A percentile compares a stretch with the other conserved stretches of the same genome.
These are phyloP conservation scores for Nibea coibor DNA, from an alignment of 2,113 vertebrate genomes.

Conservation along the genomic window DNA sequence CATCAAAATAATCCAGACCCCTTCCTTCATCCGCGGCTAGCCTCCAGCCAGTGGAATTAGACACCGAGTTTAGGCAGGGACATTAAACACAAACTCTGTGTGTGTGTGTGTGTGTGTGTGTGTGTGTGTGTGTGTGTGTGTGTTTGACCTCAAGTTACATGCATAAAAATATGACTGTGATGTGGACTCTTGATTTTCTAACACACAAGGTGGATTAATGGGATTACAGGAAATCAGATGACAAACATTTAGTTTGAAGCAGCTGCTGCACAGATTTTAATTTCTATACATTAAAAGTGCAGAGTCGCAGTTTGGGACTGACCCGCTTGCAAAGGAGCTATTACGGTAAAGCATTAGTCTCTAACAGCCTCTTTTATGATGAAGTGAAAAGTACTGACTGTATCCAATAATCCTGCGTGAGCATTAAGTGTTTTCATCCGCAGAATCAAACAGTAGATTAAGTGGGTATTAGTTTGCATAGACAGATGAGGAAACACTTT, in stretches of 20 bases:
- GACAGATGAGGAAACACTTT: background rate
- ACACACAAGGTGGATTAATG: conserved; percentile 11
- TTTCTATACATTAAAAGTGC: background rate
- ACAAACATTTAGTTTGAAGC: background rate
- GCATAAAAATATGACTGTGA: conserved; percentile 18
- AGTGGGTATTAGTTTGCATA: background rate
- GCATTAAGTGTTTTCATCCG: background rate
- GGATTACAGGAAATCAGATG: conserved; percentile 31
- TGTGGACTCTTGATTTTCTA: background rate
- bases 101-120: conserved; percentile 13
- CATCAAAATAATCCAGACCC: conserved; percentile 77
- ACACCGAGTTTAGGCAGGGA: conserved; percentile 55
- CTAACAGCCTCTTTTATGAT: background rate
- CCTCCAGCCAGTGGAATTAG: conserved; percentile 66
- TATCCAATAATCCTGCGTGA: background rate
- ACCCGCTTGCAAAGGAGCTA: background rate
- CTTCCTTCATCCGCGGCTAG: conserved; percentile 59
- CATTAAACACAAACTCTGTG: conserved; percentile 46
- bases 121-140: conserved; percentile 12
- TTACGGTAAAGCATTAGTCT: background rate
- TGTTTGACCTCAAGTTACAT: conserved; percentile 40
- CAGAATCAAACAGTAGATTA: background rate
- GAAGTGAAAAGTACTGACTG: background rate
- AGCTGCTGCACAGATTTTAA: background rate
- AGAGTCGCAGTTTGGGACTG: background rate